A percentile compares a stretch with the other conserved stretches of the same genome.
Conservation (phyloP, 53 echinoderm and acorn worm species). For the Mesocentrotus franciscanus region DNA sequence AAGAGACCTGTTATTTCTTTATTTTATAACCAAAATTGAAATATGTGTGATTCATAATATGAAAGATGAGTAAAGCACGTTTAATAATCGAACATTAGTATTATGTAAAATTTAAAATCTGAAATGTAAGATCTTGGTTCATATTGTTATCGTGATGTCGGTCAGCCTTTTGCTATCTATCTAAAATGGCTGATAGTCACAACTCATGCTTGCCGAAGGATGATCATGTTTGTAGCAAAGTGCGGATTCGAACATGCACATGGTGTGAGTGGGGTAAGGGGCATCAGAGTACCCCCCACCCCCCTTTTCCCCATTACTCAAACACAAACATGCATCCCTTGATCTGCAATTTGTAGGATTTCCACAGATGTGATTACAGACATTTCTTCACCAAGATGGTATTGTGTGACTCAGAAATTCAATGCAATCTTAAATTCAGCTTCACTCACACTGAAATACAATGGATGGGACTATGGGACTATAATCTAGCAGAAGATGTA, state of each 20-base stretch:
- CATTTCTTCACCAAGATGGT: neutral
- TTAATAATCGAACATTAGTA: neutral
- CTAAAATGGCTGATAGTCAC: neutral
- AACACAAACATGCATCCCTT: neutral
- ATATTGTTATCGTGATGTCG: neutral
- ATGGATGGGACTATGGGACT: neutral
- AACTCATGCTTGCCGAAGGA: neutral
- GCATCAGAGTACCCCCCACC: neutral
- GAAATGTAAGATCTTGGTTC: neutral
- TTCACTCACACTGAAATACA: neutral
- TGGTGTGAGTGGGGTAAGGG: neutral
- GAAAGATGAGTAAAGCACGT: neutral
- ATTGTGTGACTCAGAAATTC: neutral
- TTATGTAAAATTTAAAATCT: neutral
- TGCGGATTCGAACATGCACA: neutral
- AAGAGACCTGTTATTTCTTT: neutral
- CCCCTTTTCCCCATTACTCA: neutral
- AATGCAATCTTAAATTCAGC: neutral
- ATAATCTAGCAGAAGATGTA: neutral
- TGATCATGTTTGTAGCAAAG: neutral
- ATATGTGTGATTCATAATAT: neutral
- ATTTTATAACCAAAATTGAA: neutral
- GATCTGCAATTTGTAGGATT: neutral
- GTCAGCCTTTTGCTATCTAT: neutral
- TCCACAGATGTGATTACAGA: neutral